Percentiles rank a stretch among this genome's conserved stretches.
Conservation (phyloP, 2,888 invertebrate genomes). For the Sphinx pinastri region DNA sequence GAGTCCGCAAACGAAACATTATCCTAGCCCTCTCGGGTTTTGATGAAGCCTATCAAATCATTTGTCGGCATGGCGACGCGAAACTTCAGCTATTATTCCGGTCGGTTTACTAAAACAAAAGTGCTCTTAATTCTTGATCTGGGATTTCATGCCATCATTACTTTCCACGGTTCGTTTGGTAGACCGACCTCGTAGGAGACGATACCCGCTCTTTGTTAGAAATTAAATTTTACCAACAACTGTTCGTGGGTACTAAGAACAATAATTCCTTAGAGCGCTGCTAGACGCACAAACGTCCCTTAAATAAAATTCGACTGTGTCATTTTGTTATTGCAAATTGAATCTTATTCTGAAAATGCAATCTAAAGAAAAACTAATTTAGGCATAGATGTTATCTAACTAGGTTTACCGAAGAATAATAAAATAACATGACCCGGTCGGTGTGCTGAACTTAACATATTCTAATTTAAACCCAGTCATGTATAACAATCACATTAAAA, state of each 20-base stretch:
- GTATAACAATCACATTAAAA: constrained; percentile 1
- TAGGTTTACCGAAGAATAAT: background rate
- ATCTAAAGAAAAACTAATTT: constrained; percentile 5
- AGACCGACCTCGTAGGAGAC: constrained; percentile 46
- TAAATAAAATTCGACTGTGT: constrained; percentile 55
- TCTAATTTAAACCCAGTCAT: background rate
- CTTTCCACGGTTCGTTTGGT: constrained; percentile 68
- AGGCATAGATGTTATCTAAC: background rate
- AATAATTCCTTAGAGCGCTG: constrained; percentile 55
- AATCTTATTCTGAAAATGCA: constrained; percentile 2
- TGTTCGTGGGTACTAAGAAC: constrained; percentile 53
- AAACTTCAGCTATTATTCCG: constrained; percentile 77
- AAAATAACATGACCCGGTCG: no score
- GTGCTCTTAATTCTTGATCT: constrained; percentile 76
- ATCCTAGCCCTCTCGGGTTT: constrained; percentile 61
- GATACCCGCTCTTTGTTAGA: constrained; percentile 56
- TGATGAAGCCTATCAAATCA: constrained; percentile 76
- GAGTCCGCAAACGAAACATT: constrained; percentile 61
- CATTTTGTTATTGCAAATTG: constrained; percentile 11
- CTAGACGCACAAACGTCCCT: constrained; percentile 52
- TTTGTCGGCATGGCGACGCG: constrained; percentile 74
- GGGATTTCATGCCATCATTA: constrained; percentile 75
- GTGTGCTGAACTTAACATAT: background rate
- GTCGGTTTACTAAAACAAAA: constrained; percentile 76
- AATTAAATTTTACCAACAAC: constrained; percentile 69